phyloP scores from a whole-genome alignment of 1,140 invertebrate genomes.

The Cotesia chilonis region DNA sequence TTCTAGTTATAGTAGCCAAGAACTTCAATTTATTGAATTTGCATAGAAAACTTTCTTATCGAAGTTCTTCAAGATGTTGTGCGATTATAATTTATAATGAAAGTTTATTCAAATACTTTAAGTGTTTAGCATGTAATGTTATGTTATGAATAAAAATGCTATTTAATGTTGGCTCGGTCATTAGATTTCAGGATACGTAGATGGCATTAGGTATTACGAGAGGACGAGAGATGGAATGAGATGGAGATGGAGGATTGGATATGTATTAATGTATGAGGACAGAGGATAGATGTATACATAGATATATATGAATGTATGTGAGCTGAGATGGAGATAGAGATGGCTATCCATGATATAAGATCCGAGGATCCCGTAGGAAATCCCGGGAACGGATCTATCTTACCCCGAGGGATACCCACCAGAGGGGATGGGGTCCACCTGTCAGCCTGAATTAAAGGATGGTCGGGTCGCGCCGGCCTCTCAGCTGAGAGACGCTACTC shows the following conservation, averaged over 20 bases:
- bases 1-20: background rate
- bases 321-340: slow-evolving; percentile 61
- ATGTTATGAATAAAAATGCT: slow-evolving; percentile 2
- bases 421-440: slow-evolving; percentile 59
- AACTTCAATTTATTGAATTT: background rate
- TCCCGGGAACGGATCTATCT: slow-evolving; percentile 67
- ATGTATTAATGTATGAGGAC: background rate
- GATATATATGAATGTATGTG: slow-evolving; percentile 16
- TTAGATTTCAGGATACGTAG: slow-evolving; percentile 28
- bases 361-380: slow-evolving; percentile 66
- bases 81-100: background rate
- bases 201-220: slow-evolving; percentile 28
- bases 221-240: background rate
- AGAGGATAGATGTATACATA: slow-evolving; percentile 16
- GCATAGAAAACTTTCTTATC: background rate
- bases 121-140: background rate
- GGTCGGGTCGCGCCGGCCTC: slow-evolving; percentile 52
- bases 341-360: slow-evolving; percentile 66
- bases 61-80: background rate
- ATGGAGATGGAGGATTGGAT: background rate
- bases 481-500: slow-evolving; percentile 38
- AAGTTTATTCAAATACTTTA: background rate
- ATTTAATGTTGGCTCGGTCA: slow-evolving; percentile 20
- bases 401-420: slow-evolving; percentile 63
- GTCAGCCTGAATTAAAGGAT: slow-evolving; percentile 67